Evolutionary conservation across 1,140 invertebrate genomes (phyloP), one percentile per base, ranked within the genome.

Genomic region (Trichonephila inaurata): DNA sequence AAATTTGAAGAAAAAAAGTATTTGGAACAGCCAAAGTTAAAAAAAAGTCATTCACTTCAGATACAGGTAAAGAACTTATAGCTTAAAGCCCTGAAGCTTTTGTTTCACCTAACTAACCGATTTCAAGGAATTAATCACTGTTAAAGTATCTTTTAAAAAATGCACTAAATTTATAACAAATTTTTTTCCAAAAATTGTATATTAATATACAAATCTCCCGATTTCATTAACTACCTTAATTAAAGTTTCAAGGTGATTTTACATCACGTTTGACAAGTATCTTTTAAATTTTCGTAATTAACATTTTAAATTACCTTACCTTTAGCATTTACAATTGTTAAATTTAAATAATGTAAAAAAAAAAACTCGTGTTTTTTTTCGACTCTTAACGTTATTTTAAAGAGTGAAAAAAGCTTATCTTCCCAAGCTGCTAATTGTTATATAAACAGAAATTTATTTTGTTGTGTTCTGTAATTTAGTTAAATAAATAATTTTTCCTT

Each of bases 201-300:
- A n/a, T n/a, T n/a, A n/a, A n/a, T n/a, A n/a, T n/a, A n/a, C n/a
- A n/a, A n/a, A n/a, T 24, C 82, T 12, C 12, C 82, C 44, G n/a
- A n/a, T n/a, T n/a, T n/a, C n/a, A n/a, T n/a, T n/a, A 66, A 88
- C 66, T 88, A 33, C 62, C 60, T 64, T 64, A 88, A 88, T 88
- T 83, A 83, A 83, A 83, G 51, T 21, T 64, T 88, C 64, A 64
- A 64, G 86, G 86, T 64, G 62, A 62, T 88, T 33, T 28, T 40
- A 61, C 33, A 28, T 64, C 61, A 64, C 2, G 33, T 88, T 88
- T 88, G 86, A 44, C 86, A 88, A 66, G 28, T 2, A 88, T 64
- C 33, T n/a, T 88, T 58, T 88, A 88, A 64, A 10, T 88, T 64
- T 16, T 21, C 28, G 14, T 88, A 88, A 88, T 88, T 88, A 88